These are phyloP conservation scores for Fistularia tabacaria DNA, from an alignment of 2,797 vertebrate species.

Conservation along the genomic window DNA sequence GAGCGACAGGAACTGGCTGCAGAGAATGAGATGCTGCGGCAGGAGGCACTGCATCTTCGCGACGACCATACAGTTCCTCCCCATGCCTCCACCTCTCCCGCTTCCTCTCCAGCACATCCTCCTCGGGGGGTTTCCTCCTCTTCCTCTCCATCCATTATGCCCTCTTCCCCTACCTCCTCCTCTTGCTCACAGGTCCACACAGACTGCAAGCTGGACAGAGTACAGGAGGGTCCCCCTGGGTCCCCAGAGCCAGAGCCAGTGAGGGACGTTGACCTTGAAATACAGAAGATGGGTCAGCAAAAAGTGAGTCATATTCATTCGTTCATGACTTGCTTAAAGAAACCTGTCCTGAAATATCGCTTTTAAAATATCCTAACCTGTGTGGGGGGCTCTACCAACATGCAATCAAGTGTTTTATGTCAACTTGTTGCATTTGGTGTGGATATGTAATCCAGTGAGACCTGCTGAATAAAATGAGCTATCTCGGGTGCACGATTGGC, in stretches of 20 bases:
- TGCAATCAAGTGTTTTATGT: too few relatives aligned
- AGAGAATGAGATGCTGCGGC: constrained; percentile 72
- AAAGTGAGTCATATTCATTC: constrained; percentile 33
- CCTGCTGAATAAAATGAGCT: too few relatives aligned
- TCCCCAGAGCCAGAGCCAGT: constrained; percentile 85
- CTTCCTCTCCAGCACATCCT: constrained; percentile 22
- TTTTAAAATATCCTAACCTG: too few relatives aligned
- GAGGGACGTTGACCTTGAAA: constrained; percentile 81
- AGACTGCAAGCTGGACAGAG: constrained; percentile 50
- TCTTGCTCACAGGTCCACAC: constrained; percentile 48
- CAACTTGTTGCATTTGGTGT: too few relatives aligned
- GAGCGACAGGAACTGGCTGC: constrained; percentile 76
- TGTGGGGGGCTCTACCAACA: too few relatives aligned
- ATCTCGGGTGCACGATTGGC: too few relatives aligned
- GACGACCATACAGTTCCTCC: constrained; percentile 24
- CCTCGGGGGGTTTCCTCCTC: constrained; percentile 32
- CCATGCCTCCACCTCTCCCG: constrained; percentile 13
- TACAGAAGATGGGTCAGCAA: constrained; percentile 64
- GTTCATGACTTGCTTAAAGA: too few relatives aligned
- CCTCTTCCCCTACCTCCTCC: constrained; percentile 46
- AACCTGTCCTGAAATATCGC: too few relatives aligned
- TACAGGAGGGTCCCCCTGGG: constrained; percentile 53
- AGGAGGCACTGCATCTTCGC: constrained; percentile 52
- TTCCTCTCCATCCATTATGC: constrained; percentile 46
- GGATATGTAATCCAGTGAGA: too few relatives aligned